Percentiles rank a stretch among this genome's conserved stretches.
Evolutionary conservation across 1,140 invertebrate species (phyloP).

Genomic region (Pseudoatta argentina): DNA sequence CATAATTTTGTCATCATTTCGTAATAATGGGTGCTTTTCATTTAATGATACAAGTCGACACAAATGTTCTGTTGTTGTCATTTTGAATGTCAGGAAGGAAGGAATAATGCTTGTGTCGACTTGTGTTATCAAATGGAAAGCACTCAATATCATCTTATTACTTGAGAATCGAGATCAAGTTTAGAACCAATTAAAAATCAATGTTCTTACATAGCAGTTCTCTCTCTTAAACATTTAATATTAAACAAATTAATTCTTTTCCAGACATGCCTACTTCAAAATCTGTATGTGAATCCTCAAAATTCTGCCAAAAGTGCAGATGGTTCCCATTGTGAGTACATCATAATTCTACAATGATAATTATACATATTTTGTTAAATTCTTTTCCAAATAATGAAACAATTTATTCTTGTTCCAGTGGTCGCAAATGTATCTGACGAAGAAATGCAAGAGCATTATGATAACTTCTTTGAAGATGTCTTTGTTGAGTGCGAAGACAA

Average conservation of each 20-base stretch:
- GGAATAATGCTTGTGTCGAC: no score
- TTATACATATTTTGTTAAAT: not conserved
- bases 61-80: no score
- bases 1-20: no score
- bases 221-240: not conserved
- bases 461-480: constrained; percentile 99
- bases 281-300: constrained; percentile 98
- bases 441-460: constrained; percentile 99
- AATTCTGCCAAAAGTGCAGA: constrained; percentile 98
- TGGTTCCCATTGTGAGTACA: constrained; percentile 93
- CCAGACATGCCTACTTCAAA: constrained; percentile 97
- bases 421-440: constrained; percentile 97
- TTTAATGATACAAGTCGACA: no score
- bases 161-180: no score
- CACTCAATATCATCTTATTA: no score
- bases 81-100: no score
- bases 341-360: not conserved
- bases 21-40: no score
- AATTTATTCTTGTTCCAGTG: constrained; percentile 85
- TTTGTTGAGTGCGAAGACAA: constrained; percentile 99
- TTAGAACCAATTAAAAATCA: no score
- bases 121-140: no score
- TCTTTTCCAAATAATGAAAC: not conserved
- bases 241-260: constrained; percentile 76
- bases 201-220: no score